Percentiles rank a stretch among this genome's conserved stretches.
Conservation (phyloP, 2,113 vertebrate species). For the Mustela lutreola region DNA sequence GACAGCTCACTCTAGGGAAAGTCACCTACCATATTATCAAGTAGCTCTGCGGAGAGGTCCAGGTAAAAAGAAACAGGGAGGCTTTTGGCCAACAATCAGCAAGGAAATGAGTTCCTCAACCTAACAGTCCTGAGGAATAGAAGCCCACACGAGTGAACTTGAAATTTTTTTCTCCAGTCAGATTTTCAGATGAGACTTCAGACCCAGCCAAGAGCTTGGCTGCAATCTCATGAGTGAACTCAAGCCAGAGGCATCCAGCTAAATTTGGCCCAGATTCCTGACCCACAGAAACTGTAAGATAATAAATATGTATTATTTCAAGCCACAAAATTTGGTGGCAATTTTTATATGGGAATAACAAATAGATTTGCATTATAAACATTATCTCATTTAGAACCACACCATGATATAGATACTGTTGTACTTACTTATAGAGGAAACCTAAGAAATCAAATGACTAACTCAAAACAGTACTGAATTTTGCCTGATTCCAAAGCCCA, state of each 20-base stretch:
- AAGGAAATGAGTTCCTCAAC: background rate
- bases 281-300: conserved; percentile 21
- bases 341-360: background rate
- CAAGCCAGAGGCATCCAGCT: background rate
- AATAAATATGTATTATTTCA: background rate
- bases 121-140: background rate
- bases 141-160: background rate
- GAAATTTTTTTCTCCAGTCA: background rate
- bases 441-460: background rate
- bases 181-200: conserved; percentile 4
- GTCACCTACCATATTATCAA: background rate
- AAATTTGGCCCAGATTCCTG: background rate
- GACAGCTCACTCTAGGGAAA: background rate
- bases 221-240: background rate
- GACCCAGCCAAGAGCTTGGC: background rate
- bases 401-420: background rate
- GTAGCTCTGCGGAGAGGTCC: background rate
- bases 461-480: background rate
- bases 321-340: background rate
- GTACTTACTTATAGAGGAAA: background rate
- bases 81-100: background rate
- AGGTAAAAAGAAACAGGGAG: background rate
- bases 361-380: background rate
- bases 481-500: background rate
- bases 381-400: background rate